Evolutionary conservation across 2,113 vertebrate genomes (phyloP).

Genomic region (Catharus minimus): DNA sequence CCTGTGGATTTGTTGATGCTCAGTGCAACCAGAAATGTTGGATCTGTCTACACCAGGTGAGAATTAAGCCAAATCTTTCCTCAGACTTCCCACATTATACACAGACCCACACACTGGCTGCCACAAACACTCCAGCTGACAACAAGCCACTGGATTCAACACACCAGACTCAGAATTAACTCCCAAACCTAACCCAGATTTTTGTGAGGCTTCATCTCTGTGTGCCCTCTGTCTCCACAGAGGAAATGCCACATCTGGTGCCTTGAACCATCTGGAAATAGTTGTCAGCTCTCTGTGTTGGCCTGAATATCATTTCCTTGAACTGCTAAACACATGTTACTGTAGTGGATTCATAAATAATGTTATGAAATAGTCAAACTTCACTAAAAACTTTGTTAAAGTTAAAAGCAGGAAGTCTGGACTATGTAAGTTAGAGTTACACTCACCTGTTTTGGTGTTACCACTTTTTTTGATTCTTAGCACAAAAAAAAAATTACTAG

Average conservation of each 20-base stretch:
- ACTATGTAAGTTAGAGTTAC: not conserved
- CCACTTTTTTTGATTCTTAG: not conserved
- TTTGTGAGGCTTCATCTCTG: not conserved
- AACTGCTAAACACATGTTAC: not conserved
- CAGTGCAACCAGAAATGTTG: not conserved
- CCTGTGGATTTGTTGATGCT: not conserved
- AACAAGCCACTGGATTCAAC: not conserved
- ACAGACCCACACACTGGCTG: not conserved
- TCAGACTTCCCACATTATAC: not conserved
- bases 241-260: not conserved
- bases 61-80: not conserved
- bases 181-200: not conserved
- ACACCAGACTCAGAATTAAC: not conserved
- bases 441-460: not conserved
- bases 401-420: not conserved
- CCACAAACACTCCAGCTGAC: not conserved
- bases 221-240: not conserved
- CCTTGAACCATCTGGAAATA: not conserved
- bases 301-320: not conserved
- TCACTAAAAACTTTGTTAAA: not conserved
- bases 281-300: not conserved
- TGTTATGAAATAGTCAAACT: not conserved
- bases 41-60: not conserved
- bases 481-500: not conserved
- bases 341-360: not conserved